phyloP scores from a whole-genome alignment of 2,797 vertebrate genomes.

The Liparis tanakae region DNA sequence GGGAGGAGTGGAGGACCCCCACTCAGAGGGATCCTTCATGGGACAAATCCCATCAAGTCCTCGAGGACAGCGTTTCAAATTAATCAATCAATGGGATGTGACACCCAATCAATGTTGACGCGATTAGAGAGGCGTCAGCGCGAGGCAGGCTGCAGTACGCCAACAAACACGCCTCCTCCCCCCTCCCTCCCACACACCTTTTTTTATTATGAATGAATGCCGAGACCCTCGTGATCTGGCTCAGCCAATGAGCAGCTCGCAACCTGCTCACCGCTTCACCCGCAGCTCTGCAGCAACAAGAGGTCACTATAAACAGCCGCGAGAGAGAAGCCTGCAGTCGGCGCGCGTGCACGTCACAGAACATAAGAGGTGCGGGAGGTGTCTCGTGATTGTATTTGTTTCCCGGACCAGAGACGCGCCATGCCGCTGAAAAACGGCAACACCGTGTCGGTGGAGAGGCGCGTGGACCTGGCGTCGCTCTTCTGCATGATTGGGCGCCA shows the following conservation, averaged over 20 bases:
- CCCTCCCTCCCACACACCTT: no score
- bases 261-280: slow-evolving; percentile 66
- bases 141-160: background rate
- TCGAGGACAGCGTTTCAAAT: background rate
- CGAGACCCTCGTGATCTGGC: slow-evolving; percentile 55
- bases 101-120: background rate
- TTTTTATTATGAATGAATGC: slow-evolving; percentile 66
- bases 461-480: slow-evolving; percentile 74
- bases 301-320: slow-evolving; percentile 50
- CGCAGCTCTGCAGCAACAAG: slow-evolving; percentile 73
- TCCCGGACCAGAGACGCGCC: no score
- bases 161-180: background rate
- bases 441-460: slow-evolving; percentile 63
- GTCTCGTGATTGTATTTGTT: background rate
- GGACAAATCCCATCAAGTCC: background rate
- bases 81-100: background rate
- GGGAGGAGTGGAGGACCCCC: background rate
- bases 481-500: slow-evolving; percentile 76
- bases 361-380: background rate
- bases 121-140: background rate
- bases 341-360: background rate
- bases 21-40: background rate
- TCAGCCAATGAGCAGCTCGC: slow-evolving; percentile 66
- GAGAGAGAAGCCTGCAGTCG: slow-evolving; percentile 2
- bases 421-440: slow-evolving; percentile 69